Evolutionary conservation across 2,888 invertebrate genomes (phyloP), one percentile per base, ranked within the genome.

Genomic region (Pterobdella sp.): DNA sequence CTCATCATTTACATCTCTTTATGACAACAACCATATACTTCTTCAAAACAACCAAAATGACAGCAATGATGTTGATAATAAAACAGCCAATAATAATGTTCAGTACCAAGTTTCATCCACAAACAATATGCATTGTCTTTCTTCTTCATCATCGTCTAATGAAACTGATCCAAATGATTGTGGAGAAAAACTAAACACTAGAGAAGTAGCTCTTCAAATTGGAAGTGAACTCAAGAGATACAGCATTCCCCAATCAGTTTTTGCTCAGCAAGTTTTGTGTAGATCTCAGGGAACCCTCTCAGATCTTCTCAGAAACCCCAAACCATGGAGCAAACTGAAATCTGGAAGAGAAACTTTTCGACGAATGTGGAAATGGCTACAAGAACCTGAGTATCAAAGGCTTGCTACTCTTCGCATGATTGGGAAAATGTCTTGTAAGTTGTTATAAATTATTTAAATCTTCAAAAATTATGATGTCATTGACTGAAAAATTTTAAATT

Each of bases 251-350:
- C 96, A 97, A 84, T 98, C 98, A 77, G 97, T 98, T 82, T 98
- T 98, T 86, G 98, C 98, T 76, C 97, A 98, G 86, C 88, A 97
- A 80, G 97, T 99, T 74, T 87, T 99, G 74, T 98, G 98, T 85
- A 88, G 98, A 77, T 95, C 94, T 76, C 98, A 98, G 85, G 98
- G 98, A 75, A 98, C 98, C 35, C 88, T 99, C 71, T 95, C 94
- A 79, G 98, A 98, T 85, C 88, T 98, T 73, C 87, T 98, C 76
- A 88, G 98, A 79, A 98, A 98, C 84, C 98, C 98, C 10, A 99
- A 98, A 85, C 98, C 98, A 14, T 99, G 98, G 98, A 95, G 95
- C 78, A 99, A 99, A 86, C 89, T 99, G 81, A 98, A 98, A 87
- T 96, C 95, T 49, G 98, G 98, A 56, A 87, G 98, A 74, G 98